phyloP scores from a whole-genome alignment of 2,113 vertebrate species.

The Carollia perspicillata region DNA sequence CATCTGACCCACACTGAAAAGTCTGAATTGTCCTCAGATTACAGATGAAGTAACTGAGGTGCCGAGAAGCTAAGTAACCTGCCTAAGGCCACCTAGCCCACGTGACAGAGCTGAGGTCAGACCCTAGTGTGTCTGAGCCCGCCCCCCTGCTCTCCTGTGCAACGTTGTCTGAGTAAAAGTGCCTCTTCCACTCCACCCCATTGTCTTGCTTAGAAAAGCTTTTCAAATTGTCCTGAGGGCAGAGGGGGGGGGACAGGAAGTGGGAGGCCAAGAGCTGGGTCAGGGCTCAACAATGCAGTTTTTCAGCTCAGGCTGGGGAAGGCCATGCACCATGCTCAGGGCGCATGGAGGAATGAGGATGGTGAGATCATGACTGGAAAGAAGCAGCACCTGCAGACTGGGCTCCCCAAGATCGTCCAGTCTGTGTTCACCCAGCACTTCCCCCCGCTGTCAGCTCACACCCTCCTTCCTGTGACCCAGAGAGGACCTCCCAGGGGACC shows the following conservation, averaged over 20 bases:
- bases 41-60: neutral
- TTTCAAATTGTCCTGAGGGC: neutral
- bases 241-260: neutral
- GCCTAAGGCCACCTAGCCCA: neutral
- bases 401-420: fast-evolving
- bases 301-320: neutral
- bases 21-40: neutral
- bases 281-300: neutral
- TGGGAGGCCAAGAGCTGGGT: neutral
- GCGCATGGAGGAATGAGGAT: fast-evolving
- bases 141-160: neutral
- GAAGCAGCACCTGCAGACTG: fast-evolving
- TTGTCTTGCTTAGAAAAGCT: neutral
- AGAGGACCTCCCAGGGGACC: neutral
- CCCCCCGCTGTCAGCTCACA: neutral
- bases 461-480: neutral
- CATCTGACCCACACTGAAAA: too few species aligned
- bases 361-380: fast-evolving
- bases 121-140: neutral
- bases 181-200: neutral
- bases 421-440: neutral
- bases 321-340: fast-evolving
- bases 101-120: neutral
- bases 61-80: neutral
- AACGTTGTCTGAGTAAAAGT: neutral